Percentiles rank a stretch among this genome's conserved stretches.
phyloP scores from a whole-genome alignment of 2,113 vertebrate species.

The Tetrax tetrax region DNA sequence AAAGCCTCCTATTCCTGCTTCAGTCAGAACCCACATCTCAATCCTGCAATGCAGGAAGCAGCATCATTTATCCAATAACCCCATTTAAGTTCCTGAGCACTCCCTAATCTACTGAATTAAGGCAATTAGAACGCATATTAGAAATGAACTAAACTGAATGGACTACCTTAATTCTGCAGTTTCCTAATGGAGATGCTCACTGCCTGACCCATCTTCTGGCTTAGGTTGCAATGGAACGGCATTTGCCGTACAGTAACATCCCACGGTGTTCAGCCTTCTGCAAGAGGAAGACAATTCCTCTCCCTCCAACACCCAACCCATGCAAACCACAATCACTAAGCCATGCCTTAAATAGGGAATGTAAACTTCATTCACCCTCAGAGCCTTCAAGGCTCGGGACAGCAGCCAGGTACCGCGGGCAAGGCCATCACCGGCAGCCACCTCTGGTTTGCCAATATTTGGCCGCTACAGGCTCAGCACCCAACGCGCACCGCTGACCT shows the following conservation, averaged over 20 bases:
- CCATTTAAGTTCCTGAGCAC: not conserved
- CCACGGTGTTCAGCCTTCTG: not conserved
- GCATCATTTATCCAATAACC: not conserved
- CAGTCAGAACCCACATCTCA: not conserved
- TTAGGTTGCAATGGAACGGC: not conserved
- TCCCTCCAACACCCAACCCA: not conserved
- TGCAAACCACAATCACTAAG: not conserved
- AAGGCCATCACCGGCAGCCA: not conserved
- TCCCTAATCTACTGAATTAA: not conserved
- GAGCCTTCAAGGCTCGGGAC: not conserved
- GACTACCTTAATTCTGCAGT: not conserved
- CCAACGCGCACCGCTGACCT: fast-evolving
- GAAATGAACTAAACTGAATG: not conserved
- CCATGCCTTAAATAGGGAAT: not conserved
- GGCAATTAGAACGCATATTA: not conserved
- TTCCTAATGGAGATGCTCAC: not conserved
- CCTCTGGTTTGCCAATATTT: not conserved
- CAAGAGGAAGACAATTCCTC: not conserved
- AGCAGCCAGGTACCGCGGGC: not conserved
- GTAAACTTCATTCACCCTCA: not conserved
- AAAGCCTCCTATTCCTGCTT: not conserved
- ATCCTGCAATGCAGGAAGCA: not conserved
- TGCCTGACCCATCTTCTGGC: not conserved
- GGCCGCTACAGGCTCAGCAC: not conserved
- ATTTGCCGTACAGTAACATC: not conserved